A percentile compares a stretch with the other conserved stretches of the same genome.
These are phyloP conservation scores for Cottus gobio DNA, from an alignment of 2,113 vertebrate genomes.

Conservation along the genomic window DNA sequence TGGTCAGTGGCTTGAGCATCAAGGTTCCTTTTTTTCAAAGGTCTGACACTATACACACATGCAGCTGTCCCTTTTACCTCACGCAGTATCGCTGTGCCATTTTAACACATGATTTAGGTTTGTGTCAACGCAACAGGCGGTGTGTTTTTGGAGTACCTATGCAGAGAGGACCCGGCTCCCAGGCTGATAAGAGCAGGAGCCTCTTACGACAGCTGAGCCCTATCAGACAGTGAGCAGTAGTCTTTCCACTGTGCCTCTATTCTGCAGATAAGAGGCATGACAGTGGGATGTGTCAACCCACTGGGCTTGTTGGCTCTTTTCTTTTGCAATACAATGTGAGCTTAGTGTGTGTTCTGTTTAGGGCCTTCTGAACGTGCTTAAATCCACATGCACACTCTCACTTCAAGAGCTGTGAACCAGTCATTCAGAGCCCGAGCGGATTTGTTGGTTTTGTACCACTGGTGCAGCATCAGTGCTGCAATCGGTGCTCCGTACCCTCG, in stretches of 20 bases:
- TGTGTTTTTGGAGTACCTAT: slow-evolving; percentile 25
- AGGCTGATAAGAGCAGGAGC: slow-evolving; percentile 69
- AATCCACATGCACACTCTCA: background rate
- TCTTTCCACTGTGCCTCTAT: slow-evolving; percentile 69
- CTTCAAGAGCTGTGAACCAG: background rate
- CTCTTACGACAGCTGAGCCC: slow-evolving; percentile 61
- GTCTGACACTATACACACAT: too few relatives aligned
- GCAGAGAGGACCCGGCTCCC: slow-evolving; percentile 54
- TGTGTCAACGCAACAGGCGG: background rate
- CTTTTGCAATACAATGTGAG: slow-evolving; percentile 7
- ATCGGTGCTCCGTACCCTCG: slow-evolving; percentile 8
- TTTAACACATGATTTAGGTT: background rate
- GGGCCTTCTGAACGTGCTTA: slow-evolving; percentile 1
- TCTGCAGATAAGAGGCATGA: slow-evolving; percentile 74
- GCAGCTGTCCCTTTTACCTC: background rate
- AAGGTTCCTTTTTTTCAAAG: background rate
- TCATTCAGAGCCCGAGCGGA: background rate
- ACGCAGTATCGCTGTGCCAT: background rate
- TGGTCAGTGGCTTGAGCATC: background rate
- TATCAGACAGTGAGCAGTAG: slow-evolving; percentile 77
- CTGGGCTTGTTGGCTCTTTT: slow-evolving; percentile 36
- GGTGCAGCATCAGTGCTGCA: slow-evolving; percentile 20
- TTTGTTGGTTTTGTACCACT: background rate
- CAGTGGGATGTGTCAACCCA: slow-evolving; percentile 66
- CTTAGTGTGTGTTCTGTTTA: background rate